Percentiles rank a stretch among this genome's conserved stretches.
Conservation (phyloP, 2,888 invertebrate genomes). For the Nymphalis urticae region DNA sequence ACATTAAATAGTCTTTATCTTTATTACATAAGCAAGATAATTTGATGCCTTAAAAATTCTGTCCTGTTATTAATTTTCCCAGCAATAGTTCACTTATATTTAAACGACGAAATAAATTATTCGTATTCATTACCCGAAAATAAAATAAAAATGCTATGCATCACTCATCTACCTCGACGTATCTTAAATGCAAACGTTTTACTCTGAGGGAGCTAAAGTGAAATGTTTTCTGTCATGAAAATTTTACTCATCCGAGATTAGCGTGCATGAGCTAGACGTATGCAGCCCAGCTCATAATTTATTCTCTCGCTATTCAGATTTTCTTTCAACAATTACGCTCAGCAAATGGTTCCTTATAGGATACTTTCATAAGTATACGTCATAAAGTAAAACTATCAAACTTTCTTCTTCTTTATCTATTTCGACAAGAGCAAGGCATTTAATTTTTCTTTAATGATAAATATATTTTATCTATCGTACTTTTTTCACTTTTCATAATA, state of each 20-base stretch:
- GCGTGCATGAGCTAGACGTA: conserved; percentile 11
- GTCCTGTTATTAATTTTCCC: too few species aligned
- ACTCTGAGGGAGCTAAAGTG: conserved; percentile 7
- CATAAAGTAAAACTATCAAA: not conserved
- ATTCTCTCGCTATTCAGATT: conserved; percentile 13
- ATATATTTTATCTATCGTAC: too few species aligned
- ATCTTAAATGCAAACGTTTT: conserved; percentile 11
- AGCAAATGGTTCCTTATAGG: not conserved
- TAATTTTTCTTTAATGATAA: too few species aligned
- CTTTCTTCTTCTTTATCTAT: too few species aligned
- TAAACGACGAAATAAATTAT: too few species aligned
- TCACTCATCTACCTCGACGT: too few species aligned
- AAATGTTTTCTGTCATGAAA: conserved; percentile 22
- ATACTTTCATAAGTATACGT: not conserved
- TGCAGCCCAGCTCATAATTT: conserved; percentile 20
- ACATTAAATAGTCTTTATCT: not conserved
- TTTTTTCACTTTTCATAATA: too few species aligned
- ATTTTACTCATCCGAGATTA: conserved; percentile 29
- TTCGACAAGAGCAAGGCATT: too few species aligned
- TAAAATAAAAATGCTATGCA: not conserved
- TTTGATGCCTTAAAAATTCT: not conserved
- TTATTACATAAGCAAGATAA: not conserved
- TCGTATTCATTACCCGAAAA: not conserved
- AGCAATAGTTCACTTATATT: too few species aligned
- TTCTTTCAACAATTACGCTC: conserved; percentile 4